Conservation (phyloP, 2,888 invertebrate genomes). For the Incurvaria masculella region DNA sequence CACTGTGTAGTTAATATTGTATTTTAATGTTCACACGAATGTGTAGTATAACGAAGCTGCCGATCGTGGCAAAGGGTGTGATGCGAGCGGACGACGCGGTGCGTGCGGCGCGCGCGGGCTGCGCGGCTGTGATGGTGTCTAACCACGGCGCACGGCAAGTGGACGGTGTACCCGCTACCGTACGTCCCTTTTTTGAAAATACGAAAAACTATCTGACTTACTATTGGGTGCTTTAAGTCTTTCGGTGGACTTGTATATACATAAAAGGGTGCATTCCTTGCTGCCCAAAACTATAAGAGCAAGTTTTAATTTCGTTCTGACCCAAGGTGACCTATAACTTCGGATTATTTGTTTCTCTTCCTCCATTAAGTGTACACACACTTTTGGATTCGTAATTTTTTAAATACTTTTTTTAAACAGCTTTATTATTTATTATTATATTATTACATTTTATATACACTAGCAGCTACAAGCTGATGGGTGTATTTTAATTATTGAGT, state of each 20-base stretch:
- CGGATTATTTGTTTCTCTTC: too few relatives aligned
- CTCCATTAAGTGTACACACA: too few relatives aligned
- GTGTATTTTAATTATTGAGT: too few relatives aligned
- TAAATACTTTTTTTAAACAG: background rate
- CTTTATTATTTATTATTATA: too few relatives aligned
- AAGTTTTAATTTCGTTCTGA: background rate
- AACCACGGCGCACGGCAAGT: slow-evolving; percentile 93
- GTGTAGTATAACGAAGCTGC: slow-evolving; percentile 65
- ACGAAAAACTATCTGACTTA: background rate
- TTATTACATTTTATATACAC: too few relatives aligned
- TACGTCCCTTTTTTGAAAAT: slow-evolving; percentile 28
- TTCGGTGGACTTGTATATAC: too few relatives aligned
- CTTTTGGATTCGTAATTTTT: background rate
- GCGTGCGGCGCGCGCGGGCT: slow-evolving; percentile 70
- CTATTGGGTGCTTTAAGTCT: background rate
- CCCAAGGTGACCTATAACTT: too few relatives aligned
- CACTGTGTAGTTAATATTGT: too few relatives aligned
- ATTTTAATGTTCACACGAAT: too few relatives aligned
- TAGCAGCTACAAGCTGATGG: too few relatives aligned
- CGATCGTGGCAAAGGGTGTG: slow-evolving; percentile 84
- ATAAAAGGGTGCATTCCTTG: too few relatives aligned
- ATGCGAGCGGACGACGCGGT: slow-evolving; percentile 83
- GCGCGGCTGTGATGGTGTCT: slow-evolving; percentile 80
- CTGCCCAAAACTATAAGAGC: too few relatives aligned
- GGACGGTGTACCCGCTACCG: slow-evolving; percentile 80